These are phyloP conservation scores for Megalonaias nervosa DNA, from an alignment of 1,140 invertebrate species.

Conservation along the genomic window DNA sequence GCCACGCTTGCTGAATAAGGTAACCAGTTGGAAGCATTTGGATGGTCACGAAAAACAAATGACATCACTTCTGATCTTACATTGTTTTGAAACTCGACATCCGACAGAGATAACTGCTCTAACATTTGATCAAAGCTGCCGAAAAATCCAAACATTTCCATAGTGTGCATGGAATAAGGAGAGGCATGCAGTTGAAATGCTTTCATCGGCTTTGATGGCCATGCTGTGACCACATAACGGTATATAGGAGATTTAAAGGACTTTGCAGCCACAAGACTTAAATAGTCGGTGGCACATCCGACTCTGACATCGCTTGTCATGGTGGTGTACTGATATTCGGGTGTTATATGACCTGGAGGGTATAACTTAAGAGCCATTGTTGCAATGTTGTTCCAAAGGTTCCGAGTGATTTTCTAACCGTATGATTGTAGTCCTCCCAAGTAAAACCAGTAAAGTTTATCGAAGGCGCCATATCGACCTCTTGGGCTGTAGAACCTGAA, in stretches of 20 bases:
- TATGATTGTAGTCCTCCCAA: conserved; percentile 11
- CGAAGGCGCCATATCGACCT: no score
- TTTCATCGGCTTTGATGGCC: conserved; percentile 12
- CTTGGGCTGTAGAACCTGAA: no score
- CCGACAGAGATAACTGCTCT: conserved; percentile 1
- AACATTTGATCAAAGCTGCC: not conserved
- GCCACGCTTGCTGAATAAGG: conserved; percentile 1
- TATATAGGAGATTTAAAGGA: conserved; percentile 20
- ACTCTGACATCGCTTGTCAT: conserved; percentile 28
- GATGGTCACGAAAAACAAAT: conserved; percentile 10
- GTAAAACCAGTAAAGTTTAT: no score
- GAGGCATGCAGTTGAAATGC: not conserved
- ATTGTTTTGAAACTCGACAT: conserved; percentile 13
- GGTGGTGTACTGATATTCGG: conserved; percentile 16
- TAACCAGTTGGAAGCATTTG: conserved; percentile 3
- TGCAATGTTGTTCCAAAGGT: conserved; percentile 20
- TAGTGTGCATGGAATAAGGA: conserved; percentile 9
- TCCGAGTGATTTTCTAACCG: conserved; percentile 3
- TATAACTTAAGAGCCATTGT: conserved; percentile 23
- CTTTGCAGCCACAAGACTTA: conserved; percentile 4
- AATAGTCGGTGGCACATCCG: conserved; percentile 20
- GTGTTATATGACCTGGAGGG: not conserved
- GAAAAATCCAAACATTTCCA: conserved; percentile 16
- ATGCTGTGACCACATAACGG: conserved; percentile 17
- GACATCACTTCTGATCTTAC: conserved; percentile 8